Evolutionary conservation across 2,888 invertebrate species (phyloP), one percentile per base, ranked within the genome.

Genomic region (Eurytoma adleriae): DNA sequence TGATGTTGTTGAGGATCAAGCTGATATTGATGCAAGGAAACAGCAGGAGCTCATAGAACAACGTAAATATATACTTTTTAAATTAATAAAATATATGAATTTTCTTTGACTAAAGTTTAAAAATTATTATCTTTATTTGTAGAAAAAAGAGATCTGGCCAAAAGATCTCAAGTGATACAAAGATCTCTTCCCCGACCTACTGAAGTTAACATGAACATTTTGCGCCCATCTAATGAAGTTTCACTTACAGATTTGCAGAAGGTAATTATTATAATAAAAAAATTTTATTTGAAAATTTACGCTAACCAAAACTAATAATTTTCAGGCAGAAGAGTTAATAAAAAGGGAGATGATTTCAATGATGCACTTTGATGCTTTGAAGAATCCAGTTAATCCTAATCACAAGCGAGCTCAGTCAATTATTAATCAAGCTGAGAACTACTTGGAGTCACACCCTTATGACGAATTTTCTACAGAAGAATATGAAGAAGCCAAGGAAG

Each of bases 341-440:
- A 99, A 99, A 91, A 94, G 95, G 79, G 99, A 99, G 92, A 99
- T 99, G 98, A 93, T 98, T 83, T 95, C 96, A 30, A 98, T 99
- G 98, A 92, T 98, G 85, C 96, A 98, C 86, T 97, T 95, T 87
- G 99, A 99, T 91, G 94, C 96, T 48, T 90, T 97, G 0, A 93
- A 96, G 86, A 96, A 96, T 91, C 97, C 98, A 0, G 91, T 93
- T 16, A 86, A 86, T 56, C 86, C 91, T 30, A 93, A 91, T 82
- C 92, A 92, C 79, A 94, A 94, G 87, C 92, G 94, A 14, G 91
- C 92, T 0, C 92, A 93, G 0, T 84, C 79, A 48, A 84, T 86
- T 7, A 91, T 93, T 69, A 90, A 93, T 52, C 94, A 96, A 71
- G 95, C 96, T 86, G 92, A 97, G 80, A 94, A 94, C 0, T 98